phyloP scores from a whole-genome alignment of 2,888 invertebrate genomes.

The Trissolcus japonicus region DNA sequence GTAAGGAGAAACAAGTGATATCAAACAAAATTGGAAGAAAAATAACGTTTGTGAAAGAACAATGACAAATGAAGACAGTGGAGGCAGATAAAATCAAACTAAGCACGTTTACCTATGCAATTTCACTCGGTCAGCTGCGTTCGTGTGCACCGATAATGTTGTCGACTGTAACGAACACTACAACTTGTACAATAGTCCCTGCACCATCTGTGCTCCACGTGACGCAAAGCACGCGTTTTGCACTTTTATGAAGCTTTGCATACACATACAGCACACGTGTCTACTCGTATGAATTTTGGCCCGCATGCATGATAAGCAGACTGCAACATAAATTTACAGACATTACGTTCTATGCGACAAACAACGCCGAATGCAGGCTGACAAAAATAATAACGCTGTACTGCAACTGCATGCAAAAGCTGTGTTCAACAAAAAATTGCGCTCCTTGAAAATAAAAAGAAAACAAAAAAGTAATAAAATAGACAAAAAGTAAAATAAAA shows the following conservation, averaged over 20 bases:
- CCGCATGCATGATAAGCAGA: conserved; percentile 36
- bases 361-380: conserved; percentile 7
- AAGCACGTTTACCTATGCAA: conserved; percentile 21
- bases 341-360: conserved; percentile 2
- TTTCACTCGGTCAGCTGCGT: conserved; percentile 27
- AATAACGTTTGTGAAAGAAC: not conserved
- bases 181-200: conserved; percentile 33
- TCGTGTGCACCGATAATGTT: conserved; percentile 26
- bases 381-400: conserved; percentile 10
- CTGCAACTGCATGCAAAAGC: conserved; percentile 26
- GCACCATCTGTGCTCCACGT: conserved; percentile 55
- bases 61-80: not conserved
- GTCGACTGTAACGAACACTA: conserved; percentile 45
- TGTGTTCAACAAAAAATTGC: not conserved
- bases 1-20: not conserved
- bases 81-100: not conserved
- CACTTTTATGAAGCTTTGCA: conserved; percentile 47
- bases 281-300: conserved; percentile 10
- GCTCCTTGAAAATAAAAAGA: no score
- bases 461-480: no score
- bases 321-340: conserved; percentile 28
- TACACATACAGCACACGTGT: conserved; percentile 9
- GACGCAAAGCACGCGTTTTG: conserved; percentile 48
- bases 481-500: no score
- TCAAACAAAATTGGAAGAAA: not conserved